Evolutionary conservation across 1,140 invertebrate species (phyloP), one percentile per base, ranked within the genome.

Genomic region (Calliphora vicina): DNA sequence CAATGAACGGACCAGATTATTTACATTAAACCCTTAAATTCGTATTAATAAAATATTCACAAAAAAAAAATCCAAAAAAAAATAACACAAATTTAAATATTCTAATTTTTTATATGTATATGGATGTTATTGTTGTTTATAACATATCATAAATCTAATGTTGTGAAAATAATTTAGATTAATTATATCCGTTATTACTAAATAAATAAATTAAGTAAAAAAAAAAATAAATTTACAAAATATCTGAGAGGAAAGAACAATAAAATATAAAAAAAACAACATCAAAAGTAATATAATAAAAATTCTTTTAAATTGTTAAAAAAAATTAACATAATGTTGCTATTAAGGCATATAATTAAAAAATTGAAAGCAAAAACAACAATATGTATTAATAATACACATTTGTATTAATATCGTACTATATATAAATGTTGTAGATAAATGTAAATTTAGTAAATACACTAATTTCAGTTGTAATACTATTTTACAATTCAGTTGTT

Each of bases 121-220:
- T 29, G 26, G 72, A 12, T 27, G 26, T 73, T 42, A 43, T 78
- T 42, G 26, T 45, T 42, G 25, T 78, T 17, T 35, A 29, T 43
- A 45, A 23, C 35, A 43, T 45, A 78, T 45, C 74, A 78, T 78
- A 78, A 78, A 78, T 78, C 74, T 78, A 43, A 78, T 78, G 23
- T 43, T 78, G n/a, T 45, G 74, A 78, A 78, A 76, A 78, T 78
- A 78, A 78, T 78, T 25, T n/a, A 78, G 74, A 78, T 78, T 78
- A 78, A 78, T 78, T 78, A 43, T 78, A 78, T 78, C 74, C 74
- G 74, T 26, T 78, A 78, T 78, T 78, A 78, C 35, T 45, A 78
- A 78, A 78, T 78, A 78, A 78, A 76, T 76, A 76, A 35, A 45
- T 78, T 43, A 78, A 78, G 25, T 20, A 35, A 76, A 35, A 76